Evolutionary conservation across 1,140 invertebrate genomes (phyloP).

Genomic region (Zaprionus africanus): DNA sequence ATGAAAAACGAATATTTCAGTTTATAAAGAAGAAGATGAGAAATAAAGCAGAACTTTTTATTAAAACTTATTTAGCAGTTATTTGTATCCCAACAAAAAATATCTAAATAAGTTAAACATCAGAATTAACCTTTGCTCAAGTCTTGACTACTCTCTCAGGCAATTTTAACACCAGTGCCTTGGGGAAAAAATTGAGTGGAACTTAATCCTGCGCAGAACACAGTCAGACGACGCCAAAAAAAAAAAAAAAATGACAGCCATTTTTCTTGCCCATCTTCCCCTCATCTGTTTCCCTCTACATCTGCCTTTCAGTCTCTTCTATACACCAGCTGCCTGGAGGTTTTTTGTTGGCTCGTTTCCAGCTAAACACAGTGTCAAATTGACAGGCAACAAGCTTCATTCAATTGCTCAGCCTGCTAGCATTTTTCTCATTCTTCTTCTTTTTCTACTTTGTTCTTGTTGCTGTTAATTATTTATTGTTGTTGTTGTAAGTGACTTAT

Average conservation of each 20-base stretch:
- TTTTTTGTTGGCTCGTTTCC: slow-evolving; percentile 22
- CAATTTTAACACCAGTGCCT: not conserved
- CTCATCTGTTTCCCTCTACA: slow-evolving; percentile 1
- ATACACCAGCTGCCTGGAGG: not conserved
- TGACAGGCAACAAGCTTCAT: slow-evolving; percentile 73
- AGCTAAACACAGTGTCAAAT: slow-evolving; percentile 70
- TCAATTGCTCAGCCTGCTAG: slow-evolving; percentile 59
- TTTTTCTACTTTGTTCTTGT: slow-evolving; percentile 3
- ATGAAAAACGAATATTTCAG: too few species aligned
- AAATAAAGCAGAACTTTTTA: too few species aligned
- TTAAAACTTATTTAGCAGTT: too few species aligned
- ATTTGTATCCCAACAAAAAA: too few species aligned
- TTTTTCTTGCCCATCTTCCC: slow-evolving; percentile 34
- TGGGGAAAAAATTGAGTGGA: not conserved
- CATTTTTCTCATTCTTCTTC: not conserved
- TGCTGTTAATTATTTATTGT: slow-evolving; percentile 59
- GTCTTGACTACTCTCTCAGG: not conserved
- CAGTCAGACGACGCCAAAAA: slow-evolving; percentile 56
- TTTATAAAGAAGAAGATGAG: too few species aligned
- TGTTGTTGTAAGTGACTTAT: slow-evolving; percentile 45
- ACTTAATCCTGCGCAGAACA: slow-evolving; percentile 44
- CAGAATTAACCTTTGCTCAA: not conserved
- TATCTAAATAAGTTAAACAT: too few species aligned
- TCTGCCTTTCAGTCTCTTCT: slow-evolving; percentile 19
- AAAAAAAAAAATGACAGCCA: slow-evolving; percentile 56